phyloP scores from a whole-genome alignment of 2,113 vertebrate genomes.

The Alouatta palliata region DNA sequence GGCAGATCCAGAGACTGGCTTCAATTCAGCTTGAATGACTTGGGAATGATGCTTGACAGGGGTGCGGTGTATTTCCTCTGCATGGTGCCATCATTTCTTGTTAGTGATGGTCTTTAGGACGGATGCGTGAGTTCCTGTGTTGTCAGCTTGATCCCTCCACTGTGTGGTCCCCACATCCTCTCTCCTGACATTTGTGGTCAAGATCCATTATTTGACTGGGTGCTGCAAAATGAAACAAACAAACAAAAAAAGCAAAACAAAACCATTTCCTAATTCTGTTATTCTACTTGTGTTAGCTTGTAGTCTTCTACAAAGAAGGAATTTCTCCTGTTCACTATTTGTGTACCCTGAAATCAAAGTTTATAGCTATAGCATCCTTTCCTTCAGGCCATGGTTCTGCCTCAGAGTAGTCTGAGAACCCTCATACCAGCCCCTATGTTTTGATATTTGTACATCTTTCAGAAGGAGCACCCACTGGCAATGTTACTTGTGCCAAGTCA shows the following conservation, averaged over 20 bases:
- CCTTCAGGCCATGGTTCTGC: neutral
- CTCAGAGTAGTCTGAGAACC: neutral
- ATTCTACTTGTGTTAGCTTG: neutral
- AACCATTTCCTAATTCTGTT: neutral
- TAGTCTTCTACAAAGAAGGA: neutral
- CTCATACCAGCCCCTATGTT: neutral
- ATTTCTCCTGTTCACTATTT: neutral
- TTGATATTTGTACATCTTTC: neutral
- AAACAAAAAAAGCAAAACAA: neutral
- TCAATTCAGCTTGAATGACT: neutral
- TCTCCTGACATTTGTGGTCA: neutral
- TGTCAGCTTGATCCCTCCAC: too few relatives aligned
- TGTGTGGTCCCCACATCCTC: neutral
- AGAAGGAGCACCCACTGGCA: neutral
- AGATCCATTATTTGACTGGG: neutral
- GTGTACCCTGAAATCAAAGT: neutral
- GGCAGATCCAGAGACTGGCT: neutral
- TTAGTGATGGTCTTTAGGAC: too few relatives aligned
- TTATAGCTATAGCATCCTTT: neutral
- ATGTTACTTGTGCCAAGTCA: neutral
- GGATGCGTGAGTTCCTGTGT: neutral
- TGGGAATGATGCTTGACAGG: fast-evolving
- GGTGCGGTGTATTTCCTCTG: neutral
- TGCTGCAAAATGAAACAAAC: neutral
- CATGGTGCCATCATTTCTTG: too few relatives aligned